Evolutionary conservation across 2,113 vertebrate species (phyloP).

Genomic region (Turdus rufiventris): DNA sequence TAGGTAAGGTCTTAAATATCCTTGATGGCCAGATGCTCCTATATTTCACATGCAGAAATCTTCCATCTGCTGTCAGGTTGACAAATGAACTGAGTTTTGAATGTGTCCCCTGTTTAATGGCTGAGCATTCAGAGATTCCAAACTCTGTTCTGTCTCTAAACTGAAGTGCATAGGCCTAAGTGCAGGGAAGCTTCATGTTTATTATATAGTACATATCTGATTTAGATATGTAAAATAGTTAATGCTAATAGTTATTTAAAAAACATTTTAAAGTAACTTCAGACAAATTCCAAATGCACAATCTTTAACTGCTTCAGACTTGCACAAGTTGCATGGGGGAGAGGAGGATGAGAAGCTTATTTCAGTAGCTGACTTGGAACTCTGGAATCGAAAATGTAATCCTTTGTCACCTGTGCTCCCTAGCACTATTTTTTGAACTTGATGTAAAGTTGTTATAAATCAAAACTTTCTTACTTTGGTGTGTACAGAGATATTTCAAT

Average conservation of each 20-base stretch:
- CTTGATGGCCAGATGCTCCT: constrained; percentile 53
- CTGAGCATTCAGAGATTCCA: background rate
- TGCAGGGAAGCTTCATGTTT: background rate
- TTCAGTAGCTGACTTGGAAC: background rate
- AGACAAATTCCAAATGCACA: background rate
- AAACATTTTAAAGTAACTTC: background rate
- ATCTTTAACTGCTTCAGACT: background rate
- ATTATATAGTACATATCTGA: background rate
- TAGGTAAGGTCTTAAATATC: constrained; percentile 48
- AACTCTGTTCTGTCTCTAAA: background rate
- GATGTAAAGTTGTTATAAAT: background rate
- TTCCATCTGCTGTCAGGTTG: constrained; percentile 55
- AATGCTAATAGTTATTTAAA: background rate
- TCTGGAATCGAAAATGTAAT: background rate
- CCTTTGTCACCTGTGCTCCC: background rate
- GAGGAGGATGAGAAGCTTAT: background rate
- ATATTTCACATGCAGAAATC: constrained; percentile 34
- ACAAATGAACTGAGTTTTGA: constrained; percentile 38
- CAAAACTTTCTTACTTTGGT: background rate
- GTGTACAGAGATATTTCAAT: background rate
- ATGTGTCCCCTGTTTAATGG: constrained; percentile 46
- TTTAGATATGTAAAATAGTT: background rate
- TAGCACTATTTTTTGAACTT: background rate
- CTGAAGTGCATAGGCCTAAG: background rate
- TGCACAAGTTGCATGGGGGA: background rate